Evolutionary conservation across 1,140 invertebrate species (phyloP).

Genomic region (Leptoteleia sp.): DNA sequence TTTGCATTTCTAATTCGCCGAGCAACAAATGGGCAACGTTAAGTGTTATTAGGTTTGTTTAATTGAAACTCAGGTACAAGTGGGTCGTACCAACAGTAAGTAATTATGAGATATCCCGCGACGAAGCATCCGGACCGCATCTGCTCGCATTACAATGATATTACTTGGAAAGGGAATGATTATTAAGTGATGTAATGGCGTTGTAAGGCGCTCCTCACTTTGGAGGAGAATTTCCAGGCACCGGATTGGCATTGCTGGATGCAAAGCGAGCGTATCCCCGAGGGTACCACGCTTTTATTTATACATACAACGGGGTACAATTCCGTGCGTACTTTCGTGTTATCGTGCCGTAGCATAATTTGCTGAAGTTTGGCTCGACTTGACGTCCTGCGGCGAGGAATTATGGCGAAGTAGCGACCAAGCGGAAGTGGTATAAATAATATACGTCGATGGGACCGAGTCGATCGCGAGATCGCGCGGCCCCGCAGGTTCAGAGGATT

Average conservation of each 20-base stretch:
- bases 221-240: constrained; percentile 20
- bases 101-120: no score
- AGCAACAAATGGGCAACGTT: no score
- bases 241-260: constrained; percentile 17
- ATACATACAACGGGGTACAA: constrained; percentile 55
- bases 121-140: no score
- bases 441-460: constrained; percentile 55
- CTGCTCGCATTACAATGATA: no score
- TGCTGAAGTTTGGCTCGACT: constrained; percentile 55
- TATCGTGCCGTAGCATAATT: constrained; percentile 61
- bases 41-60: no score
- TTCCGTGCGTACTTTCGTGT: constrained; percentile 58
- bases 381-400: constrained; percentile 60
- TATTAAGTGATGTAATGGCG: no score
- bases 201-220: no score
- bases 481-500: constrained; percentile 70
- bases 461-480: constrained; percentile 64
- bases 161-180: no score
- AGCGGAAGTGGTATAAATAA: constrained; percentile 64
- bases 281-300: constrained; percentile 50
- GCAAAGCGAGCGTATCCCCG: constrained; percentile 38
- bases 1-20: no score
- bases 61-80: no score
- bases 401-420: constrained; percentile 46
- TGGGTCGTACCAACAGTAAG: no score